Base-by-base conservation (phyloP, 2,797 vertebrate species). In the Labroides dimidiatus region DNA sequence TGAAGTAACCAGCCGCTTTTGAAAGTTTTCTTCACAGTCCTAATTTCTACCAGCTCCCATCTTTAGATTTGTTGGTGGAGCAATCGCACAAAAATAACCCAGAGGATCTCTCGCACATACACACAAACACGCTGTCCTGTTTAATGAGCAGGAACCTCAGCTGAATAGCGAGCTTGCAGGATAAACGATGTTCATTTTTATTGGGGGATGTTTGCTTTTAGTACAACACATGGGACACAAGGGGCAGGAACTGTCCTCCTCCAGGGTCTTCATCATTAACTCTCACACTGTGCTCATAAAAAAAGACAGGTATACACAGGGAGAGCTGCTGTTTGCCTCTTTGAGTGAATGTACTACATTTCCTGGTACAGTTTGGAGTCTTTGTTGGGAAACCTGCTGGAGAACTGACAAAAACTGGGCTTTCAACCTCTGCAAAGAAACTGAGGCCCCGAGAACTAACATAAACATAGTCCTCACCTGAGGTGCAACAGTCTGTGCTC, bases 131-230 rank as follows among this genome's bases (percentile, higher is more conserved):
- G 14, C 7, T 0, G n/a, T 48, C 39, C 53, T 45, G 47, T 81
- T 75, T 84, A 85, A 88, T 4, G 55, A 85, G 80, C 78, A 72
- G 67, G 52, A 77, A 45, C 58, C 63, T 80, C n/a, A 1, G 44
- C 51, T 6, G 3, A 60, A 80, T 56, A 50, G 64, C 48, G 16
- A 55, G 70, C 61, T 42, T 42, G 41, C 52, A 80, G 75, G 42
- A 70, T 76, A 80, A 84, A 79, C 43, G 13, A 64, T 61, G 68
- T 19, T 54, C 6, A 10, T 13, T 69, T 87, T 70, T 67, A 75
- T 39, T 72, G 24, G 43, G 42, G 63, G 54, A 47, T 75, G 55
- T 80, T 82, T 75, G 52, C 76, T 84, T 78, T 64, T 62, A 51
- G 65, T 68, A 36, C 59, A 66, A 68, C 41, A 56, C 54, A 55